Base-by-base conservation (phyloP, 2,888 invertebrate species). In the Platynereis dumerilii region DNA sequence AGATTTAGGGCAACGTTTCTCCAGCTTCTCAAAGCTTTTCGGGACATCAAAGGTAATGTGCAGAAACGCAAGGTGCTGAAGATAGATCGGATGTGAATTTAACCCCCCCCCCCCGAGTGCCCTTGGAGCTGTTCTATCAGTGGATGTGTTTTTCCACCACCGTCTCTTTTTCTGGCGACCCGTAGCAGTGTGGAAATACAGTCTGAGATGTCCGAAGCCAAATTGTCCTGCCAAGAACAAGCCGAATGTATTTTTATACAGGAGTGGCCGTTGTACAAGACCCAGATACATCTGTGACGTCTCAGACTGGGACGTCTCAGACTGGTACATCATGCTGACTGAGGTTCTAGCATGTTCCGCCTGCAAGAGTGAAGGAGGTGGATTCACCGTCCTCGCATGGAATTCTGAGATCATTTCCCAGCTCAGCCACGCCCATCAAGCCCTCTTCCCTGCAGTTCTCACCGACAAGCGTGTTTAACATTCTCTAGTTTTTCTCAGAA, bases 391-490 rank as follows among this genome's bases (percentile, higher is more conserved):
- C n/a, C 45, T 26, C 5, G 60, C 52, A 5, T 60, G 60, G 60
- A 52, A 60, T 12, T 12, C 3, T 7, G 5, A 15, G 48, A 60
- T 60, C 52, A 45, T 60, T 5, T 26, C 24, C 24, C 60, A 60
- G 60, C 60, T 60, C 17, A 52, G 26, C 24, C 48, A 20, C 10
- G 60, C 26, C 5, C 60, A 60, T 22, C 60, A 60, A 27, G 26
- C 60, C 15, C 7, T 60, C 10, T 60, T 60, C 52, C 60, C 60
- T 52, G 60, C 60, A 17, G 24, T 52, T n/a, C 27, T 60, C 12
- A 60, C 60, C n/a, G n/a, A n/a, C n/a, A n/a, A n/a, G n/a, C n/a
- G n/a, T n/a, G n/a, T n/a, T n/a, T n/a, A n/a, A n/a, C n/a, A n/a
- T n/a, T n/a, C n/a, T n/a, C n/a, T n/a, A n/a, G n/a, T n/a, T n/a